Evolutionary conservation across 1,140 invertebrate species (phyloP).

Genomic region (Lepidurus packardi): DNA sequence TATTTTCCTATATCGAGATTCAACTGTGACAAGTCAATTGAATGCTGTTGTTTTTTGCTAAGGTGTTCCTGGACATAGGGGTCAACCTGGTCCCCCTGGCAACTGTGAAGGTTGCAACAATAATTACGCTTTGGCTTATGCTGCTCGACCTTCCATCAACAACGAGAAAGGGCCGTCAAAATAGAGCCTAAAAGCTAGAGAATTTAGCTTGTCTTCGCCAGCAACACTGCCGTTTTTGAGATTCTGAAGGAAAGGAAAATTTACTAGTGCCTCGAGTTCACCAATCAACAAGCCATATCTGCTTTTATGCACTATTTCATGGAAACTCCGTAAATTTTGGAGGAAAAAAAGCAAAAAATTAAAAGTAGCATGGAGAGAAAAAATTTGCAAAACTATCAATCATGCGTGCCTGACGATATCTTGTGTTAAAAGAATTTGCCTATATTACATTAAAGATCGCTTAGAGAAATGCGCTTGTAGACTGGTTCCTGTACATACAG

Average conservation of each 20-base stretch:
- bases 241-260: constrained; percentile 2
- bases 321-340: background rate
- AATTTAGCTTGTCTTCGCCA: background rate
- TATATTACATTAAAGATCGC: background rate
- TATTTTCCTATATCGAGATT: constrained; percentile 28
- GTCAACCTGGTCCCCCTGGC: constrained; percentile 54
- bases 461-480: background rate
- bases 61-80: constrained; percentile 47
- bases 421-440: background rate
- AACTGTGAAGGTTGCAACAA: constrained; percentile 50
- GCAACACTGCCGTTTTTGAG: background rate
- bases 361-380: background rate
- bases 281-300: background rate
- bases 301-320: background rate
- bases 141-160: constrained; percentile 24
- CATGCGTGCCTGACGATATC: background rate
- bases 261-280: background rate
- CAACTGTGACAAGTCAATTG: background rate
- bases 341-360: background rate
- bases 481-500: constrained; percentile 12
- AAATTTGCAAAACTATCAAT: background rate
- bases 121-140: constrained; percentile 27
- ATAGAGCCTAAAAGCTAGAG: background rate
- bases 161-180: constrained; percentile 33
- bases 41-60: constrained; percentile 29